Base-by-base conservation (phyloP, 2,888 invertebrate species). In the Rotaria magnacalcarata region DNA sequence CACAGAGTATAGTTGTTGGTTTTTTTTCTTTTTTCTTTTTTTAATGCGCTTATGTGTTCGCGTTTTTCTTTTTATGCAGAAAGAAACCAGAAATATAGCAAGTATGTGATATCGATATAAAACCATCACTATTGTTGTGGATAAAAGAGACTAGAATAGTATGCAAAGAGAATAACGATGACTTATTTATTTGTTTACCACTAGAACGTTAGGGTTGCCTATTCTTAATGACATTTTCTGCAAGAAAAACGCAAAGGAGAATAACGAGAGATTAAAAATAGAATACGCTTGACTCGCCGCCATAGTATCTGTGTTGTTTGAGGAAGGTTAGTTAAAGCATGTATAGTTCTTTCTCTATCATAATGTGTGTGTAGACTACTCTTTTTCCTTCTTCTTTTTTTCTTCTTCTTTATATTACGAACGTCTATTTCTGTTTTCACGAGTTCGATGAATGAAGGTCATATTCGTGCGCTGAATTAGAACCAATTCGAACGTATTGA, bases 241-340 rank as follows among this genome's bases (percentile, higher is more conserved):
- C 27, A 67, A 67, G 34, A 67, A 67, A 67, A 67, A 34, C 34
- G 67, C 67, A 19, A 67, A 67, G 67, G 14, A 67, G 67, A 67
- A 67, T 67, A 67, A 34, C 14, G 34, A 27, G 34, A 67, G 67
- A 27, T 67, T 34, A 67, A 67, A 67, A 67, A 67, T 67, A 67
- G 67, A 67, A 67, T 67, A 67, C 34, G 67, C 67, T 67, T 67
- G 19, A 67, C 27, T 67, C 67, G 67, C 16, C 34, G 67, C 34
- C 34, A 67, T 67, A 67, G 19, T 67, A 34, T 67, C 11, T 67
- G 27, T 67, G 67, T 34, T 67, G 67, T 67, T 67, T 67, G 47
- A 24, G 80, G 43, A 80, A 80, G 80, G 80, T 80, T 80, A 80
- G 80, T 80, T 80, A 80, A 80, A 80, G 47, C 80, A 80, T 80